Conservation (phyloP, 2,113 vertebrate species). For the Apteryx mantelli region DNA sequence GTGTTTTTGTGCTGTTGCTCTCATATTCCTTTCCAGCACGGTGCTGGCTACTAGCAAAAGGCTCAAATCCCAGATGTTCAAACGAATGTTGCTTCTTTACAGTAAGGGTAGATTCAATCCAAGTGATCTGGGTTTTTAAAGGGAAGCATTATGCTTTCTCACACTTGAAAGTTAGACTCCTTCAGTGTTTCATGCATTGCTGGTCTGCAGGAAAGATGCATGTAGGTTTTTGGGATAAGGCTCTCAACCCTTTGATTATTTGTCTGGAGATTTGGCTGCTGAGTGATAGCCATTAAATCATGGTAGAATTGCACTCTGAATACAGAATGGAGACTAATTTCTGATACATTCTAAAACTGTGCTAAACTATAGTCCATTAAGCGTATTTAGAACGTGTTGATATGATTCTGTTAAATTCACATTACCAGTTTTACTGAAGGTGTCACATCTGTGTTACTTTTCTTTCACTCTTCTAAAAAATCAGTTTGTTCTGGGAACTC, state of each 20-base stretch:
- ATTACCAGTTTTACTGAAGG: neutral
- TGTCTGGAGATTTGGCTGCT: neutral
- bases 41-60: neutral
- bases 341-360: neutral
- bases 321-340: neutral
- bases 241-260: neutral
- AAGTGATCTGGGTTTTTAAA: neutral
- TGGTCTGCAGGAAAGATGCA: neutral
- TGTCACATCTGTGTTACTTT: neutral
- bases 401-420: neutral
- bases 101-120: neutral
- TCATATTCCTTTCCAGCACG: neutral
- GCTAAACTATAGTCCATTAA: neutral
- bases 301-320: neutral
- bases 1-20: neutral
- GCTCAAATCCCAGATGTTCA: neutral
- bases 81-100: neutral
- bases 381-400: neutral
- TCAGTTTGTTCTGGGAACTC: neutral
- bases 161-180: neutral
- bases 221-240: neutral
- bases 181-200: neutral
- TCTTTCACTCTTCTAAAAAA: neutral
- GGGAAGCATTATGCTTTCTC: neutral
- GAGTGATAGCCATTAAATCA: neutral